Conservation (phyloP, 2,113 vertebrate species). For the Leucosticte australis region DNA sequence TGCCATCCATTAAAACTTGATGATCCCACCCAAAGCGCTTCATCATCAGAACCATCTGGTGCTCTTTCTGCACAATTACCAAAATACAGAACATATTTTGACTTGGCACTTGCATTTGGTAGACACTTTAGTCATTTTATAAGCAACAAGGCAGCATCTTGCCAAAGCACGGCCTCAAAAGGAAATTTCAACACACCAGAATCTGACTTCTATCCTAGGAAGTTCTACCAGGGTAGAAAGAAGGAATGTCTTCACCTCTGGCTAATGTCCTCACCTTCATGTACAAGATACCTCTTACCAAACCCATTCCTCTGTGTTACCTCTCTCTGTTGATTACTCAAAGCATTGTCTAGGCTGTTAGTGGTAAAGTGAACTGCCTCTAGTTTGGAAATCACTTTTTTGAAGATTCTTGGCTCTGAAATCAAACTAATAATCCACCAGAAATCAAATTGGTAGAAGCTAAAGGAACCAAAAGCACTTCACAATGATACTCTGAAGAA, state of each 20-base stretch:
- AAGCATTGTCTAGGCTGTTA: constrained; percentile 4
- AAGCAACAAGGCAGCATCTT: constrained; percentile 50
- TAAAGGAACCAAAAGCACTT: neutral
- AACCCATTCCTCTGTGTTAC: neutral
- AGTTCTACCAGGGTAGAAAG: neutral
- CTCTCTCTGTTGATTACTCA: neutral
- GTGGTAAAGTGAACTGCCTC: neutral
- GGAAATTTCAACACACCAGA: constrained; percentile 47
- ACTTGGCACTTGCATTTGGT: constrained; percentile 69
- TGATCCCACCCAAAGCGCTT: constrained; percentile 53
- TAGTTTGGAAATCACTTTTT: neutral
- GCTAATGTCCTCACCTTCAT: neutral
- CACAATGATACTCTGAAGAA: constrained; percentile 15
- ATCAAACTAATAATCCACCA: neutral
- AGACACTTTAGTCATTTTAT: constrained; percentile 59
- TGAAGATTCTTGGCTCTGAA: neutral
- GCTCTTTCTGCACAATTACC: constrained; percentile 70
- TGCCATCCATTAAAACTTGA: constrained; percentile 59
- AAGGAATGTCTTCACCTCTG: neutral
- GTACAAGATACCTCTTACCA: neutral
- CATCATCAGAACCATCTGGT: constrained; percentile 70
- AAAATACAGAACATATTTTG: constrained; percentile 68
- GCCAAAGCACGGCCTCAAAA: constrained; percentile 31
- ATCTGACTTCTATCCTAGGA: constrained; percentile 9
- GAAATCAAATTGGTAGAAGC: constrained; percentile 23